A percentile compares a stretch with the other conserved stretches of the same genome.
Evolutionary conservation across 1,140 invertebrate genomes (phyloP).

Genomic region (Steinernema khuongi): DNA sequence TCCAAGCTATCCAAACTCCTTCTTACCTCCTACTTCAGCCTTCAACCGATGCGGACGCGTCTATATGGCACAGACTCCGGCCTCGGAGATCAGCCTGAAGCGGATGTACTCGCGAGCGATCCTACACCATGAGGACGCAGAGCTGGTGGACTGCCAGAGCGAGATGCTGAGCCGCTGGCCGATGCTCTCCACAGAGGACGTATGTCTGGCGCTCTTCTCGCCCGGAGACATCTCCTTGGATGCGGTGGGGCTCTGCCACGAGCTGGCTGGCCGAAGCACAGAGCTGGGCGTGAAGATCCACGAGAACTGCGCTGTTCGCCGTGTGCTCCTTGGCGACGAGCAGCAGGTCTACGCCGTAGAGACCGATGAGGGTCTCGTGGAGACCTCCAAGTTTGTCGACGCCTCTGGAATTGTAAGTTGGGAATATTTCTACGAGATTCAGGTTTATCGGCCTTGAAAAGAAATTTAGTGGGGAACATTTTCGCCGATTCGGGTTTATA

Average conservation of each 20-base stretch:
- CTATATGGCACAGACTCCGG: conserved; percentile 44
- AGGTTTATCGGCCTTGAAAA: no score
- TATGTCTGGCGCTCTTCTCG: conserved; percentile 83
- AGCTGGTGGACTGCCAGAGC: conserved; percentile 60
- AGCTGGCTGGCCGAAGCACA: conserved; percentile 70
- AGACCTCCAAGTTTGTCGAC: conserved; percentile 66
- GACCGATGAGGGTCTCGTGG: conserved; percentile 63
- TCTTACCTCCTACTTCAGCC: conserved; percentile 20
- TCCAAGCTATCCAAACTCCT: neutral
- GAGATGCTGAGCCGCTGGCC: conserved; percentile 75
- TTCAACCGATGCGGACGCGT: conserved; percentile 52
- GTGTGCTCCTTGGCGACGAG: conserved; percentile 61
- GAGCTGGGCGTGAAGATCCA: conserved; percentile 71
- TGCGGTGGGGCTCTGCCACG: conserved; percentile 73
- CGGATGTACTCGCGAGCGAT: conserved; percentile 35
- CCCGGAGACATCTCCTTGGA: conserved; percentile 85
- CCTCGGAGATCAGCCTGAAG: conserved; percentile 29
- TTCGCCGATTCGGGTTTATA: no score
- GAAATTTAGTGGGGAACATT: no score
- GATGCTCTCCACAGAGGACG: conserved; percentile 73
- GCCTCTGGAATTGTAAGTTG: conserved; percentile 64
- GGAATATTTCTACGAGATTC: neutral
- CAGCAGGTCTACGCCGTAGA: conserved; percentile 63
- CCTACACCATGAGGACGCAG: conserved; percentile 36
- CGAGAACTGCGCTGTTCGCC: conserved; percentile 71